Conservation (phyloP, 2,113 vertebrate species). For the Emydocephalus ijimae region DNA sequence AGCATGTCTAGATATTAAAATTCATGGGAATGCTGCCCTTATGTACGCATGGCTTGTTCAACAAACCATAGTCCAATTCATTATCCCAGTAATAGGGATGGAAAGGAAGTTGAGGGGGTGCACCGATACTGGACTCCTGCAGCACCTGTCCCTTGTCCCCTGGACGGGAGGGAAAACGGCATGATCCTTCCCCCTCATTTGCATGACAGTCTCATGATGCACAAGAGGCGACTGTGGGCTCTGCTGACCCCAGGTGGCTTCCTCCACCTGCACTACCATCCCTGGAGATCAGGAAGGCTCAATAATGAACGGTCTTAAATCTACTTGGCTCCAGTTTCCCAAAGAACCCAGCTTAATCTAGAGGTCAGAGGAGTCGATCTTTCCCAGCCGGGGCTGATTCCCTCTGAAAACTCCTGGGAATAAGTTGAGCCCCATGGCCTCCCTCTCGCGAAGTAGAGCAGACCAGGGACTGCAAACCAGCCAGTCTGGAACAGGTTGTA, state of each 20-base stretch:
- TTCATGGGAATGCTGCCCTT: neutral
- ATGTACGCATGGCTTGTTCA: neutral
- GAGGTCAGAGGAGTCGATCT: neutral
- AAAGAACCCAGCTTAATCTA: neutral
- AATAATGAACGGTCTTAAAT: neutral
- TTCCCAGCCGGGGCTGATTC: neutral
- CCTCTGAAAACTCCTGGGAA: neutral
- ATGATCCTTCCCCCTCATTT: neutral
- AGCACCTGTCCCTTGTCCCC: neutral
- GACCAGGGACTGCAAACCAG: neutral
- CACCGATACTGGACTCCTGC: neutral
- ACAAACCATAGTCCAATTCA: neutral
- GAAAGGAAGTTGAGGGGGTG: neutral
- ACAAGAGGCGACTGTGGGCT: neutral
- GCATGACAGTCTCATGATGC: neutral
- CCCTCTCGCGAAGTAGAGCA: neutral
- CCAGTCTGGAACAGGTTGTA: neutral
- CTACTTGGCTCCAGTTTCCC: neutral
- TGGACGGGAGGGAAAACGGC: neutral
- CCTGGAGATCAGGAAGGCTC: neutral
- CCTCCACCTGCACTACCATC: neutral
- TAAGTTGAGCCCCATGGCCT: neutral
- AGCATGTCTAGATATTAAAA: neutral
- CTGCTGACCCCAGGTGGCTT: neutral
- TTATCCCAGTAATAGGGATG: neutral